phyloP scores from a whole-genome alignment of 2,797 vertebrate genomes.

The Alauda arvensis region DNA sequence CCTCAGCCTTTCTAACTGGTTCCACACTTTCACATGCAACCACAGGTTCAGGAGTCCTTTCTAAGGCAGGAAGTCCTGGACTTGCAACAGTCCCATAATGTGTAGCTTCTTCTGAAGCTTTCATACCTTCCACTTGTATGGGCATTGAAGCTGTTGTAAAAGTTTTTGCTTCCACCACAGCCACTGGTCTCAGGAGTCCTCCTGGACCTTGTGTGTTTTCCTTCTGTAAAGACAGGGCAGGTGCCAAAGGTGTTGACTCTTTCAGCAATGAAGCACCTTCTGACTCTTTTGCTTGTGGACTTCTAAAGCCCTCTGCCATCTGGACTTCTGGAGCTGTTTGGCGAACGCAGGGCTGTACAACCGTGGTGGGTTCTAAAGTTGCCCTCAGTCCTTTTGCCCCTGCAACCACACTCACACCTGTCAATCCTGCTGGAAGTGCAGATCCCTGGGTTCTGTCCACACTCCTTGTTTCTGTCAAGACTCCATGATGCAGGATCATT shows the following conservation, averaged over 20 bases:
- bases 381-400: background rate
- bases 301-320: background rate
- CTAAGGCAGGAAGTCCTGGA: background rate
- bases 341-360: background rate
- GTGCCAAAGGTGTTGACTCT: background rate
- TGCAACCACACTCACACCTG: background rate
- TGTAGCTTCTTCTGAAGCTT: background rate
- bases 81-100: background rate
- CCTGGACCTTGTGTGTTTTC: background rate
- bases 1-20: background rate
- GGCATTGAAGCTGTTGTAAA: background rate
- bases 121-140: background rate
- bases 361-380: fast-evolving
- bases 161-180: background rate
- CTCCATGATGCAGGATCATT: background rate
- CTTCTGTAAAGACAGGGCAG: background rate
- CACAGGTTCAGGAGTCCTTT: background rate
- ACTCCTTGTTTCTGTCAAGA: background rate
- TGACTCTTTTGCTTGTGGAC: background rate
- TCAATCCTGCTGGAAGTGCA: background rate
- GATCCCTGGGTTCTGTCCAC: background rate
- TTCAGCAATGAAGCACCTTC: background rate
- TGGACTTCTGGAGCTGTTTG: background rate
- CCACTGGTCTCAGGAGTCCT: background rate
- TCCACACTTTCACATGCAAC: background rate